Conservation (phyloP, 2,888 invertebrate genomes). For the Spisula solida region DNA sequence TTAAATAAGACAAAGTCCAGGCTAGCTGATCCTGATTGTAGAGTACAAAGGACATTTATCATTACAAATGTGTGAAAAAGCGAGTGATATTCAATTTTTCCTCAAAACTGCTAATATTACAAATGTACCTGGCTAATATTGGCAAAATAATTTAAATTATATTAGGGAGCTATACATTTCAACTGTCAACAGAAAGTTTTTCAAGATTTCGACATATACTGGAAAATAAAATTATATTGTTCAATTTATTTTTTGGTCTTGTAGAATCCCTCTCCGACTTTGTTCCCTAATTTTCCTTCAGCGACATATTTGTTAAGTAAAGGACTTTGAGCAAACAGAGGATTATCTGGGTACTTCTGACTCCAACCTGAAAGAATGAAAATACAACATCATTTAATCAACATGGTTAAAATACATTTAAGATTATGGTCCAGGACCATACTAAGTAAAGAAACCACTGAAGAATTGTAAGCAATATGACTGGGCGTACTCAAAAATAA, state of each 20-base stretch:
- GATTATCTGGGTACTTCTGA: conserved; percentile 91
- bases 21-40: no score
- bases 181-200: neutral
- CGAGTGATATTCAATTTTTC: no score
- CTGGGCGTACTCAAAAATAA: no score
- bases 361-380: conserved; percentile 90
- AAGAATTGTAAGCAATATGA: no score
- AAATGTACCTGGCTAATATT: no score
- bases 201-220: neutral
- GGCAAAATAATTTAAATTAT: neutral
- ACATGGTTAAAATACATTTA: no score
- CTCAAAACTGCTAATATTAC: no score
- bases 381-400: neutral
- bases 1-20: no score
- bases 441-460: no score
- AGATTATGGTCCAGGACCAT: no score
- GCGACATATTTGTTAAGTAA: conserved; percentile 91
- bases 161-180: conserved; percentile 6
- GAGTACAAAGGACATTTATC: no score
- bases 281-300: conserved; percentile 94
- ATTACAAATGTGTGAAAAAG: no score
- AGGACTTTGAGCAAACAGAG: conserved; percentile 90
- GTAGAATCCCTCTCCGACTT: conserved; percentile 95
- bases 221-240: neutral
- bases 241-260: conserved; percentile 89